phyloP scores from a whole-genome alignment of 2,113 vertebrate species.

The Redunca redunca region DNA sequence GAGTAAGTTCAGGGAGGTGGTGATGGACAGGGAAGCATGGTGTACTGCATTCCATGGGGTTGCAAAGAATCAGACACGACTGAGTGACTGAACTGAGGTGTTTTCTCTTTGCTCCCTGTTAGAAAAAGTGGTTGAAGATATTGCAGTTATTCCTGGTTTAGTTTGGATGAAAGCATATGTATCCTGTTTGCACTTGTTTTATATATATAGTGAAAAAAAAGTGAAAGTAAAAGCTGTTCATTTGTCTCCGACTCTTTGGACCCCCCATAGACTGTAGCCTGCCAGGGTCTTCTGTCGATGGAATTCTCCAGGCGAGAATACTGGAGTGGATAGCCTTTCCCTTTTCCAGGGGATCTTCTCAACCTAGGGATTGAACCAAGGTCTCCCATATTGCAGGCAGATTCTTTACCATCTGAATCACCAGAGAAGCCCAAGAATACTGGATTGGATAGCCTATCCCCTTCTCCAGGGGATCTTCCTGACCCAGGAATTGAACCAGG shows the following conservation, averaged over 20 bases:
- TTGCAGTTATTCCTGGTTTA: background rate
- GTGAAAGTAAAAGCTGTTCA: background rate
- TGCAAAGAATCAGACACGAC: fast-evolving
- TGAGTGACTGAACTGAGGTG: background rate
- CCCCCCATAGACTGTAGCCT: background rate
- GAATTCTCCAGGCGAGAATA: background rate
- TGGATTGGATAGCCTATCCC: background rate
- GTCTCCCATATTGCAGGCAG: background rate
- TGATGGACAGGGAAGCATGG: background rate
- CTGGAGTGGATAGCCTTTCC: background rate
- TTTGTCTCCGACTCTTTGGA: background rate
- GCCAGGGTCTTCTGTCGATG: background rate
- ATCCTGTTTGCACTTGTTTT: background rate
- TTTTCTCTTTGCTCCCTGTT: background rate
- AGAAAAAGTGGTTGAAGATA: background rate
- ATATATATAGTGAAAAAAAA: background rate
- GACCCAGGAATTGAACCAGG: background rate
- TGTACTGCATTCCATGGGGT: background rate
- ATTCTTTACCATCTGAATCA: background rate
- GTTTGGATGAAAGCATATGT: background rate
- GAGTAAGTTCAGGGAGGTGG: background rate
- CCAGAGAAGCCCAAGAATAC: background rate
- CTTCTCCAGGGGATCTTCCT: background rate
- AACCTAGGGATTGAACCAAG: background rate
- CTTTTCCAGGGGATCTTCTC: background rate